These are phyloP conservation scores for Microtus ochrogaster DNA, from an alignment of 2,113 vertebrate genomes.

Conservation along the genomic window DNA sequence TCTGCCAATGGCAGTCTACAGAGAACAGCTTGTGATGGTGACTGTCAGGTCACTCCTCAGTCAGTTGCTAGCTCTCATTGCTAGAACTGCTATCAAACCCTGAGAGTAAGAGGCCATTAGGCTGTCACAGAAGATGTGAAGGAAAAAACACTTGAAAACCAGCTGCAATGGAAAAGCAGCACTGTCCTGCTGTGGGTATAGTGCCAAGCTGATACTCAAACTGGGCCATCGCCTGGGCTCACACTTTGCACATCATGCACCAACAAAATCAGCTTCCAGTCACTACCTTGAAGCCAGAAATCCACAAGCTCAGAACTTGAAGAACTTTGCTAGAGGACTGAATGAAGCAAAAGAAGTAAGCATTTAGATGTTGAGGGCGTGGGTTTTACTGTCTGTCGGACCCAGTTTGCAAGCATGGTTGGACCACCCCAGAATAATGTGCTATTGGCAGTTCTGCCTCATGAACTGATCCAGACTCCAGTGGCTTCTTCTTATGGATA, in stretches of 20 bases:
- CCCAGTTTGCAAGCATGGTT: neutral
- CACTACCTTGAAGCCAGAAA: neutral
- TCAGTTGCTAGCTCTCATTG: neutral
- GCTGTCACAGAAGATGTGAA: conserved; percentile 39
- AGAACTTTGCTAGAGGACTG: neutral
- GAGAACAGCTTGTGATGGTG: neutral
- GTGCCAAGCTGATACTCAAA: neutral
- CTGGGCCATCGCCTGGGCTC: neutral
- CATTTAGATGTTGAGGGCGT: neutral
- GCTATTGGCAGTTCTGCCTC: neutral
- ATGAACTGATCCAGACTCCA: neutral
- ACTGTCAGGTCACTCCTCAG: neutral
- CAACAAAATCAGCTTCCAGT: neutral
- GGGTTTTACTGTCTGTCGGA: neutral
- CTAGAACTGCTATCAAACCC: neutral
- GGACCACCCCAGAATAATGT: neutral
- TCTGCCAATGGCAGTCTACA: neutral
- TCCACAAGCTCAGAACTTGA: neutral
- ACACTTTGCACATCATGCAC: neutral
- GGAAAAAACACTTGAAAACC: neutral
- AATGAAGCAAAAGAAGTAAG: neutral
- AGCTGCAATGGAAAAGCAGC: neutral
- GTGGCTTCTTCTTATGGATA: neutral
- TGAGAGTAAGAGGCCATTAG: neutral
- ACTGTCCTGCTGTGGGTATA: neutral